phyloP scores from a whole-genome alignment of 2,797 vertebrate genomes.

The Ceyx erithaca region DNA sequence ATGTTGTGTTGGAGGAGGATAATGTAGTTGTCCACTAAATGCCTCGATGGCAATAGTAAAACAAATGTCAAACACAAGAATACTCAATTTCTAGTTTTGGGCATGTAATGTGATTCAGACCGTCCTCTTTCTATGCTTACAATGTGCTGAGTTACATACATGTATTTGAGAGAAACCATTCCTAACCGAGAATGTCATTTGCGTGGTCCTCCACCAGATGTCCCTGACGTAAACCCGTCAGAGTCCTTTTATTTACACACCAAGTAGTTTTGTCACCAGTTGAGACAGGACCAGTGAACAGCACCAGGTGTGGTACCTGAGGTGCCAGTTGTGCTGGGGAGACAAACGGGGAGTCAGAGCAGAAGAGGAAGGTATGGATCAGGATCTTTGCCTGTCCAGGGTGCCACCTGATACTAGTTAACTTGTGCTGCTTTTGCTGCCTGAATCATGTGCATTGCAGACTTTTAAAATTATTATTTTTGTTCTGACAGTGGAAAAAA shows the following conservation, averaged over 20 bases:
- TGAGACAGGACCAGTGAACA: neutral
- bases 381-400: neutral
- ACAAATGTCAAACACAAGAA: neutral
- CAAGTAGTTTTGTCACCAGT: conserved; percentile 15
- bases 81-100: neutral
- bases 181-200: neutral
- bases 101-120: neutral
- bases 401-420: neutral
- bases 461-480: neutral
- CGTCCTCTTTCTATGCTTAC: neutral
- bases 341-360: neutral
- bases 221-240: conserved; percentile 33
- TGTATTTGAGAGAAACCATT: neutral
- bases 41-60: neutral
- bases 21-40: neutral
- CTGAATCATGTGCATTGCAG: neutral
- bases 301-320: neutral
- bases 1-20: neutral
- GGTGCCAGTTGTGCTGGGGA: conserved; percentile 9
- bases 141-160: no score
- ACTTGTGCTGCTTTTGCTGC: accelerated
- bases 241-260: neutral
- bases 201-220: conserved; percentile 72
- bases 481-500: neutral
- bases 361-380: neutral